These are phyloP conservation scores for Lipophrys pholis DNA, from an alignment of 2,113 vertebrate genomes.

Conservation along the genomic window DNA sequence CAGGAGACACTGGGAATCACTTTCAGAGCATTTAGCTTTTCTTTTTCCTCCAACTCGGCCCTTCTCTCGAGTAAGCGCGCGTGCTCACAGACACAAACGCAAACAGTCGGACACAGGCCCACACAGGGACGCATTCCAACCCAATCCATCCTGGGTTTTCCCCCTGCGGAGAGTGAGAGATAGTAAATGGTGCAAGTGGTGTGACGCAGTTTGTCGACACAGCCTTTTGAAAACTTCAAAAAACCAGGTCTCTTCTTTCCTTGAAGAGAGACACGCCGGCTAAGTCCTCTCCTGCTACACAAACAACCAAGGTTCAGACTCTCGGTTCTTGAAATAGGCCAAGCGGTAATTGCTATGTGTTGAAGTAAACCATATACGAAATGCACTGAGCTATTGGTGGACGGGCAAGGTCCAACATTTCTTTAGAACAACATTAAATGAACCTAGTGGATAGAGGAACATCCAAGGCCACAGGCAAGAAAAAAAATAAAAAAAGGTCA, in stretches of 20 bases:
- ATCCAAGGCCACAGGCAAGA: conserved; percentile 36
- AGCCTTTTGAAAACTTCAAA: conserved; percentile 53
- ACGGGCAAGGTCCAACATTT: conserved; percentile 6
- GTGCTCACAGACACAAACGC: conserved; percentile 15
- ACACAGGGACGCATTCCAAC: conserved; percentile 46
- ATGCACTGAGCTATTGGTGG: conserved; percentile 19
- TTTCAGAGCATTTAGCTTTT: conserved; percentile 61
- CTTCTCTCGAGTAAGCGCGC: conserved; percentile 39
- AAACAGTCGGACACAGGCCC: conserved; percentile 15
- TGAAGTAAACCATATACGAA: conserved; percentile 26
- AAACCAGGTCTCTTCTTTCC: conserved; percentile 23
- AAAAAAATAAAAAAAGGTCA: conserved; percentile 22
- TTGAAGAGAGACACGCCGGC: conserved; percentile 23
- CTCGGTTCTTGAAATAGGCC: conserved; percentile 37
- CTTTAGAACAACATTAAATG: conserved; percentile 37
- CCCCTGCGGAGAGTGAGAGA: conserved; percentile 44
- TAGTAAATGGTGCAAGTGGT: conserved; percentile 44
- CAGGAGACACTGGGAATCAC: conserved; percentile 64
- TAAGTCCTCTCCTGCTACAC: conserved; percentile 29
- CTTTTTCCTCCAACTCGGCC: conserved; percentile 20
- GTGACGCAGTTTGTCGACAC: conserved; percentile 55
- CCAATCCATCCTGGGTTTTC: conserved; percentile 58
- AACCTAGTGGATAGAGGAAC: conserved; percentile 26
- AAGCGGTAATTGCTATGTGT: conserved; percentile 37
- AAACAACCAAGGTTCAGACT: conserved; percentile 37